A percentile compares a stretch with the other conserved stretches of the same genome.
These are phyloP conservation scores for Aphelinus atriplicis DNA, from an alignment of 1,140 invertebrate genomes.

Conservation along the genomic window DNA sequence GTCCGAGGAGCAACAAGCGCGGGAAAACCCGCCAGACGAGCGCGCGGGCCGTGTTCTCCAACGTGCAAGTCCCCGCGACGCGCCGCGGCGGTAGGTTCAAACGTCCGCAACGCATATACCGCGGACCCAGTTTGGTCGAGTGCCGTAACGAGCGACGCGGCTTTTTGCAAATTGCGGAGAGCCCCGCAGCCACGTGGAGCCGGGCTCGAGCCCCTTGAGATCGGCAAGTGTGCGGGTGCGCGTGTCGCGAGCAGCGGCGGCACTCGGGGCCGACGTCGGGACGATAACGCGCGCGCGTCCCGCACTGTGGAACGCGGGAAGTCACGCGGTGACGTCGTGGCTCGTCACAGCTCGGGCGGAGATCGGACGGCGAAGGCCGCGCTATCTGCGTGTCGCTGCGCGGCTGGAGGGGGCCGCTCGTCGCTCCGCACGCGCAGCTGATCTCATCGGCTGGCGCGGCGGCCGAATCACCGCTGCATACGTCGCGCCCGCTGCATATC, in stretches of 20 bases:
- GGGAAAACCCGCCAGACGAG: too few relatives aligned
- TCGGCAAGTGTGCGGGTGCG: conserved; percentile 40
- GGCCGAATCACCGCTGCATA: not conserved
- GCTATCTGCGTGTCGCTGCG: conserved; percentile 51
- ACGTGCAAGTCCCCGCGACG: too few relatives aligned
- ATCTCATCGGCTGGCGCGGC: conserved; percentile 36
- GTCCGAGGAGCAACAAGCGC: too few relatives aligned
- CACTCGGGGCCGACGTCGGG: not conserved
- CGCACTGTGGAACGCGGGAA: too few relatives aligned
- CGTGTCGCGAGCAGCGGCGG: conserved; percentile 25
- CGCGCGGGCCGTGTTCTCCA: too few relatives aligned
- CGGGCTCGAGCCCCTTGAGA: not conserved
- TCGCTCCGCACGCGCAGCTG: not conserved
- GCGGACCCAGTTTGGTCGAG: too few relatives aligned
- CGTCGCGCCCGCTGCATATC: too few relatives aligned
- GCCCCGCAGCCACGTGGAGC: too few relatives aligned
- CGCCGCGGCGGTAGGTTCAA: too few relatives aligned
- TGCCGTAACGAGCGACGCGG: too few relatives aligned
- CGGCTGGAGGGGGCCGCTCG: conserved; percentile 53
- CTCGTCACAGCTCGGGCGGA: conserved; percentile 40
- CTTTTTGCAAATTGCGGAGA: too few relatives aligned
- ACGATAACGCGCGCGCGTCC: not conserved
- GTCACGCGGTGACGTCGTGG: conserved; percentile 47
- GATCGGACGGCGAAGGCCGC: conserved; percentile 44
- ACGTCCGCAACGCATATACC: too few relatives aligned